Conservation (phyloP, 35 echinoderm and acorn worm species). For the Patiria miniata region DNA sequence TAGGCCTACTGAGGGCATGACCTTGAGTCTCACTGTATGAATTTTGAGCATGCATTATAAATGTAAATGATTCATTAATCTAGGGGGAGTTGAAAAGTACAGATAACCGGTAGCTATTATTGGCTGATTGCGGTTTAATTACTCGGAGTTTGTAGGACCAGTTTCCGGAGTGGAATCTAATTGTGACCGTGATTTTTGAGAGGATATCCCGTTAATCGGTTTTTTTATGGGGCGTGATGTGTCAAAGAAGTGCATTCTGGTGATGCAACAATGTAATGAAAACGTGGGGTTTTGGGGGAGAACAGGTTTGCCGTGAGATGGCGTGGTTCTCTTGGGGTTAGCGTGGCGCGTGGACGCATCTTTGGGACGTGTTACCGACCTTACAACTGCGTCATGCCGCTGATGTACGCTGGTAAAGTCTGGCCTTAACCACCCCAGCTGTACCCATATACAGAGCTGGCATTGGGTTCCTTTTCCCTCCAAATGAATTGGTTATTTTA, state of each 20-base stretch:
- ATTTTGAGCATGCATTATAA: no score
- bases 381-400: background rate
- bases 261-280: slow-evolving; percentile 20
- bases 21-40: no score
- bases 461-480: no score
- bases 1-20: no score
- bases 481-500: slow-evolving; percentile 22
- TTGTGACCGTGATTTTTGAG: background rate
- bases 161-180: no score
- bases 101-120: no score
- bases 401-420: background rate
- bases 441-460: no score
- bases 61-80: no score
- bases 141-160: no score
- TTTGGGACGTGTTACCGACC: slow-evolving; percentile 18
- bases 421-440: background rate
- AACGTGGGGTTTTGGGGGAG: background rate
- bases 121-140: no score
- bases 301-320: background rate
- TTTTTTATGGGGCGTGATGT: slow-evolving; percentile 18
- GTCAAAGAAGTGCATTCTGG: slow-evolving; percentile 13
- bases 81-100: no score
- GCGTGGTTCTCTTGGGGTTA: background rate
- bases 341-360: background rate
- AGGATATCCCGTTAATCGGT: slow-evolving; percentile 5